phyloP scores from a whole-genome alignment of 2,113 vertebrate species.

The Eurypyga helias region DNA sequence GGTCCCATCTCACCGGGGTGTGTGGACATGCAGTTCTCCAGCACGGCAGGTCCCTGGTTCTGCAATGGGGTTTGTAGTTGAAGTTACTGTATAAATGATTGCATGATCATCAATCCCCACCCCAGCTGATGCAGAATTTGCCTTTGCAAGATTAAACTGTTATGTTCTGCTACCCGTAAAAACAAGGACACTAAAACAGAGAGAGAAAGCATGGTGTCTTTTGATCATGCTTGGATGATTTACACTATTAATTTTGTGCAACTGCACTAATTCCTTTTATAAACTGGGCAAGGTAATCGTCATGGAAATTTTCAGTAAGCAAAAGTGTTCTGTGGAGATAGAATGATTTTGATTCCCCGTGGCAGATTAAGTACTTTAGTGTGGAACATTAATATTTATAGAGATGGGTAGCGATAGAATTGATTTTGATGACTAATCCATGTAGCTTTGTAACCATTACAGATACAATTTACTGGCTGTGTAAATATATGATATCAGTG shows the following conservation, averaged over 20 bases:
- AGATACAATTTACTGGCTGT: conserved; percentile 33
- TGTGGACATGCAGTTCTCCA: rapidly evolving
- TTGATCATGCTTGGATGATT: background rate
- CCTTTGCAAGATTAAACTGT: background rate
- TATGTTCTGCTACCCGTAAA: background rate
- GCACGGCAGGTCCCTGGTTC: background rate
- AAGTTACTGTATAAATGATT: background rate
- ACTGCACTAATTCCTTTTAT: background rate
- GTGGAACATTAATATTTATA: conserved; percentile 52
- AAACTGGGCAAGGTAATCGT: background rate
- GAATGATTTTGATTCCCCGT: background rate
- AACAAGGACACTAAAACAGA: background rate
- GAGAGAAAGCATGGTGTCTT: background rate
- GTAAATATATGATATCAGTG: conserved; percentile 21
- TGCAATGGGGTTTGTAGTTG: background rate
- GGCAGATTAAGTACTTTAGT: background rate
- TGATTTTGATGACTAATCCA: conserved; percentile 42
- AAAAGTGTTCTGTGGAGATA: background rate
- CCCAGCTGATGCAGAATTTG: background rate
- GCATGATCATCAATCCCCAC: background rate
- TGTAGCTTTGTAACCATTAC: conserved; percentile 32
- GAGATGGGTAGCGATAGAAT: background rate
- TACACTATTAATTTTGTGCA: background rate
- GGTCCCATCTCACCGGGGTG: background rate
- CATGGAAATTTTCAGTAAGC: conserved; percentile 17